Conservation (phyloP, 1,140 invertebrate species). For the Geopemphigus sp. region DNA sequence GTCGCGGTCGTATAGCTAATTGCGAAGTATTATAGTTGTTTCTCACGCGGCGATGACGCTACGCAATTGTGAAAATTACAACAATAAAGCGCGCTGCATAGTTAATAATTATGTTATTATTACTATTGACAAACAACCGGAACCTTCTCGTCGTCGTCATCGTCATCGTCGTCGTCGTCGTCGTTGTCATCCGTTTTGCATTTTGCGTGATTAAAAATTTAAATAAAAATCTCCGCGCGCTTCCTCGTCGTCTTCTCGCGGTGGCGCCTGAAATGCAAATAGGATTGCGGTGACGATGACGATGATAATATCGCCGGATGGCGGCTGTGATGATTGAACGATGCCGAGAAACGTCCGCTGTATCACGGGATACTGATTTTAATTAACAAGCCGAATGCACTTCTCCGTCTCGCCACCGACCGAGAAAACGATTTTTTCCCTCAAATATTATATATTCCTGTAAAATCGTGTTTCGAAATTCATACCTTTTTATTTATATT, state of each 20-base stretch:
- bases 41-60: neutral
- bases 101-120: slow-evolving; percentile 13
- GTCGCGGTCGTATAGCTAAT: no score
- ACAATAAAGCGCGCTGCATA: no score
- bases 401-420: neutral
- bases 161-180: neutral
- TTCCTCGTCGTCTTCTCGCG: no score
- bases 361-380: neutral
- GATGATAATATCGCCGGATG: neutral
- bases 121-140: neutral
- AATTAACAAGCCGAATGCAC: slow-evolving; percentile 10
- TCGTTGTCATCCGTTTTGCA: neutral
- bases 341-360: neutral
- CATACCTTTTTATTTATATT: neutral
- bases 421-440: neutral
- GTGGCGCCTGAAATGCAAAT: neutral
- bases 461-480: neutral
- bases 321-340: neutral
- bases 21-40: neutral
- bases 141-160: neutral
- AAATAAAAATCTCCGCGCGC: slow-evolving; percentile 16
- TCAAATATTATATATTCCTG: slow-evolving; percentile 12
- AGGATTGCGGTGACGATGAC: neutral
- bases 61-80: neutral
- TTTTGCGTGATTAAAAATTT: slow-evolving; percentile 35